Conservation (phyloP, 2,113 vertebrate species). For the Dicrurus megarhynchus region DNA sequence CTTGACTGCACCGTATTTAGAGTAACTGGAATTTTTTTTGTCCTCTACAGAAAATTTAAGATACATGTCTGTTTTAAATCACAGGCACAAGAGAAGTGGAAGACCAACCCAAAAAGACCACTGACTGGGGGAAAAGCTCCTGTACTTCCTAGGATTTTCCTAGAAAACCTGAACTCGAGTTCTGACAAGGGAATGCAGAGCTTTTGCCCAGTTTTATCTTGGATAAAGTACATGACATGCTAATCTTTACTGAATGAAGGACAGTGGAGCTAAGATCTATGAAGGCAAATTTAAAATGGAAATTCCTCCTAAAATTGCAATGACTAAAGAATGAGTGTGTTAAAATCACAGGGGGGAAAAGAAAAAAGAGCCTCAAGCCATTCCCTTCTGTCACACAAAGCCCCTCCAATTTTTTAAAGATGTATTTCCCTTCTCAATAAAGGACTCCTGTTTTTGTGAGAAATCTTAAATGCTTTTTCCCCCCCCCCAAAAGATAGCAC, state of each 20-base stretch:
- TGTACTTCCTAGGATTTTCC: not conserved
- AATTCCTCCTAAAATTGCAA: not conserved
- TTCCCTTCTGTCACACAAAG: not conserved
- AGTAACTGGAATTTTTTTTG: not conserved
- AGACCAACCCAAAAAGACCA: not conserved
- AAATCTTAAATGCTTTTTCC: not conserved
- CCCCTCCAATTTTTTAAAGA: not conserved
- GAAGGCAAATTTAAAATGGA: not conserved
- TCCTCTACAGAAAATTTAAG: not conserved
- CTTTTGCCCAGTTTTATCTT: not conserved
- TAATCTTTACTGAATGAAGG: not conserved
- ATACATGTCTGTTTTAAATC: not conserved
- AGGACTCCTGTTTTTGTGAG: not conserved
- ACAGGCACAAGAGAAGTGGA: not conserved
- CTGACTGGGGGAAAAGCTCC: not conserved
- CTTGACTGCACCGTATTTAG: not conserved
- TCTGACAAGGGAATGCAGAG: not conserved
- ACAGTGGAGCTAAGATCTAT: not conserved
- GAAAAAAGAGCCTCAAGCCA: not conserved
- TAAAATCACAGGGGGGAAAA: not conserved
- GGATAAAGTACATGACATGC: not conserved
- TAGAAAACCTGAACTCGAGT: not conserved
- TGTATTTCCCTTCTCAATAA: not conserved
- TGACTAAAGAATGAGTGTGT: not conserved
- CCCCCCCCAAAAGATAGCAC: not conserved